Conservation (phyloP, 2,797 vertebrate genomes). For the Pyrocephalus nanus region DNA sequence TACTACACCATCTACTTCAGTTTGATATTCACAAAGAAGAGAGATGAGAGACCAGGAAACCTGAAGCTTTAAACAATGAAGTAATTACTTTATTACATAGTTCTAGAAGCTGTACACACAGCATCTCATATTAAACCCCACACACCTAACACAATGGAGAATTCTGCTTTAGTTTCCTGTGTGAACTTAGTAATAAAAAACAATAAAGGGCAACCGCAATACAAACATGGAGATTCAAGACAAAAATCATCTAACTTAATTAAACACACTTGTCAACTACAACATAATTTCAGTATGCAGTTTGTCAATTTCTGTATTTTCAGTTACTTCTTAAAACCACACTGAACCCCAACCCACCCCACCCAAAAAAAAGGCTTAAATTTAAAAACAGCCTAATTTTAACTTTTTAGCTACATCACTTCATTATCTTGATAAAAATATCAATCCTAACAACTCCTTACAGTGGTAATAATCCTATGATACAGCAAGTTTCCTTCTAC, state of each 20-base stretch:
- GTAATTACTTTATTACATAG: background rate
- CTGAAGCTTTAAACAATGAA: background rate
- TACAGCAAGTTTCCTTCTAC: background rate
- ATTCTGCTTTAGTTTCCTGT: background rate
- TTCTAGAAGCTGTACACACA: background rate
- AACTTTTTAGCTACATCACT: background rate
- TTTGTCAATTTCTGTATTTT: background rate
- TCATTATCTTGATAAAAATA: background rate
- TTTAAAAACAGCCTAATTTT: background rate
- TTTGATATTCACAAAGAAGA: background rate
- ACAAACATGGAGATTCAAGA: background rate
- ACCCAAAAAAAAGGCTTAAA: no score
- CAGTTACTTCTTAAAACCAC: background rate
- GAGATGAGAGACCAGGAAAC: background rate
- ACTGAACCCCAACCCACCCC: background rate
- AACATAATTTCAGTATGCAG: background rate
- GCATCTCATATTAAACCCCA: background rate
- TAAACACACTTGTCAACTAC: background rate
- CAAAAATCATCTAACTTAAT: background rate
- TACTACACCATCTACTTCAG: background rate
- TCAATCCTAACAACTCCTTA: background rate
- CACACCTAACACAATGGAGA: background rate
- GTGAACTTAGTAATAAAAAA: background rate
- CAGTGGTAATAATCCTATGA: background rate
- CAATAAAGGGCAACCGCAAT: background rate